Percentiles rank a stretch among this genome's conserved stretches.
These are phyloP conservation scores for Nomada flava DNA, from an alignment of 2,888 invertebrate genomes.

Conservation along the genomic window DNA sequence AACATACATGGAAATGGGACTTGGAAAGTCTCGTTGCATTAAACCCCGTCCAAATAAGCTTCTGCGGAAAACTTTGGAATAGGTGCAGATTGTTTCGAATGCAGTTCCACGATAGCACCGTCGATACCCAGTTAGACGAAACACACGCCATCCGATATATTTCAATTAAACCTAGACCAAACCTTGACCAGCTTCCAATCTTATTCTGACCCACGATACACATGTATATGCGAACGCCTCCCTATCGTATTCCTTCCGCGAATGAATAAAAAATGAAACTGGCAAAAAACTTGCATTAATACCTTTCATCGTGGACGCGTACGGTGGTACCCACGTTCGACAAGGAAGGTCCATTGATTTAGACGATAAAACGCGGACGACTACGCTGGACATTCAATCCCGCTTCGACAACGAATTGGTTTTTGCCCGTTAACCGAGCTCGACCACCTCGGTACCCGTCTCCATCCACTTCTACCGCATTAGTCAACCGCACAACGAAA, in stretches of 20 bases:
- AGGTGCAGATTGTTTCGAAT: constrained; percentile 27
- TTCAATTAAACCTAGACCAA: constrained; percentile 9
- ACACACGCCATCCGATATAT: neutral
- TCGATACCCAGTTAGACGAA: neutral
- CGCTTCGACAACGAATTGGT: constrained; percentile 70
- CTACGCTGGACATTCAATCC: constrained; percentile 69
- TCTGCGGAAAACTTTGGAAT: constrained; percentile 26
- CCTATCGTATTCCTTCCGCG: neutral
- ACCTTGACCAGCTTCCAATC: neutral
- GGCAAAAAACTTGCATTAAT: constrained; percentile 19
- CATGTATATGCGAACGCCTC: neutral
- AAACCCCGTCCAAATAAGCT: constrained; percentile 45
- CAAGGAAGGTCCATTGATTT: constrained; percentile 51
- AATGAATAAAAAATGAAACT: constrained; percentile 20
- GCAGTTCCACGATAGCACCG: neutral
- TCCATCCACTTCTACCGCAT: constrained; percentile 48
- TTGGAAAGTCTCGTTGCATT: constrained; percentile 41
- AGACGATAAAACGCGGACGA: constrained; percentile 65
- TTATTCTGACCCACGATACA: neutral
- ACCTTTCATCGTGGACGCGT: constrained; percentile 29
- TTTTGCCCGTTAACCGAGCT: constrained; percentile 70
- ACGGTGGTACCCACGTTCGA: constrained; percentile 29
- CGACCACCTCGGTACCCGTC: constrained; percentile 22
- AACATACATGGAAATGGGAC: constrained; percentile 54
- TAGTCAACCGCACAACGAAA: constrained; percentile 68